phyloP scores from a whole-genome alignment of 2,797 vertebrate species.

The Siniperca undulata region DNA sequence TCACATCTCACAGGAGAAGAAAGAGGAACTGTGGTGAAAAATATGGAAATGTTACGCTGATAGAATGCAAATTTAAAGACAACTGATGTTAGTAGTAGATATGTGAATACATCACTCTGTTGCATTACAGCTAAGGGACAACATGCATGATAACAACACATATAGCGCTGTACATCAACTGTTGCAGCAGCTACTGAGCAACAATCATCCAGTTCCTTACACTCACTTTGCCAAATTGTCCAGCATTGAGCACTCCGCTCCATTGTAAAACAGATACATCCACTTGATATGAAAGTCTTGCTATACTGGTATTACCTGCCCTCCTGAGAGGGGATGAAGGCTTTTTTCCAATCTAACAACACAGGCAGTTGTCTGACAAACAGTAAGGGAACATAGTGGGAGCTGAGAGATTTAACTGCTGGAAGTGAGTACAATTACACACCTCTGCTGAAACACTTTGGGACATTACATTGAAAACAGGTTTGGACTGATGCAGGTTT shows the following conservation, averaged over 20 bases:
- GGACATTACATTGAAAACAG: conserved; percentile 41
- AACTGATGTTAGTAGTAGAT: background rate
- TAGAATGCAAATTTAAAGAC: conserved; percentile 10
- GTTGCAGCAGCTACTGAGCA: conserved; percentile 7
- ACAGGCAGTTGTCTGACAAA: conserved; percentile 49
- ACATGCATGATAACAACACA: background rate
- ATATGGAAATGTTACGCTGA: conserved; percentile 13
- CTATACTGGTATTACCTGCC: conserved; percentile 19
- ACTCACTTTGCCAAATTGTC: conserved; percentile 15
- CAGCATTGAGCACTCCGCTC: background rate
- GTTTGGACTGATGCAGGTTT: conserved; percentile 39
- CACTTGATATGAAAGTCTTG: conserved; percentile 29
- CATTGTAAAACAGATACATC: conserved; percentile 33
- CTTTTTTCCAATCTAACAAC: conserved; percentile 47
- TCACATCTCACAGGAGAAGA: conserved; percentile 22
- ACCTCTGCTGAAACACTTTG: conserved; percentile 38
- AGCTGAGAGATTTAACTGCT: conserved; percentile 51
- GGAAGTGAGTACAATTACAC: conserved; percentile 37
- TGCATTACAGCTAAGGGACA: background rate
- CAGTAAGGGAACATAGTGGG: conserved; percentile 42
- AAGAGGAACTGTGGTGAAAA: conserved; percentile 8
- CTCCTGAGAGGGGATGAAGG: conserved; percentile 39
- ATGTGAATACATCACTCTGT: background rate
- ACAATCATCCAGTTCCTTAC: background rate
- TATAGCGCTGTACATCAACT: background rate